These are phyloP conservation scores for Calidris pygmaea DNA, from an alignment of 2,113 vertebrate species.

Conservation along the genomic window DNA sequence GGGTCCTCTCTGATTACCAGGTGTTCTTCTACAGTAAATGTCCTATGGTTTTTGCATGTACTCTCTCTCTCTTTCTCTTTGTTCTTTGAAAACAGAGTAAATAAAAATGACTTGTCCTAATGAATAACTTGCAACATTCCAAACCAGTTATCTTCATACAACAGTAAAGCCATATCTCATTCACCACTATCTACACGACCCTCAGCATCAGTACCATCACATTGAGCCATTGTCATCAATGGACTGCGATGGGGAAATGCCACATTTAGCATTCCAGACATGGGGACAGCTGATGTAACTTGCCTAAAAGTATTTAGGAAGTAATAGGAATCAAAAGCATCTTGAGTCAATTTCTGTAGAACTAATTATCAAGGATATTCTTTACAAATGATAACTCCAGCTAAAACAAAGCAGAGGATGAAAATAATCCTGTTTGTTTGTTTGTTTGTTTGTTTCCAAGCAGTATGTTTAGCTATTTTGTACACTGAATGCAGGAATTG, in stretches of 20 bases:
- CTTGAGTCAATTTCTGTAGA: background rate
- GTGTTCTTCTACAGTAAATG: background rate
- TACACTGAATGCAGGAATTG: background rate
- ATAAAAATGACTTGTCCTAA: background rate
- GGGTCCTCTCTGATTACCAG: background rate
- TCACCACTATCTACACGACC: accelerated
- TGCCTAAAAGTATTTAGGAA: background rate
- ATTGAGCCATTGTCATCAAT: background rate
- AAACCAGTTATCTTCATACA: background rate
- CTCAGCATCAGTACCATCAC: background rate
- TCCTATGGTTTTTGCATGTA: accelerated
- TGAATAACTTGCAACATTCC: background rate
- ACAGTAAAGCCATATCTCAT: background rate
- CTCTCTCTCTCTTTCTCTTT: background rate
- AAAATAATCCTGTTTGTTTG: background rate
- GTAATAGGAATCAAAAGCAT: background rate
- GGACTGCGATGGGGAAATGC: background rate
- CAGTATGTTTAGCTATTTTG: background rate
- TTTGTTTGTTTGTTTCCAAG: background rate
- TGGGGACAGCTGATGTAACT: background rate
- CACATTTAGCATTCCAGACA: background rate
- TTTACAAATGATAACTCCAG: background rate
- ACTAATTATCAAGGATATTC: background rate
- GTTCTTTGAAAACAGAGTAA: background rate
- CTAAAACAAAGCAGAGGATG: background rate